Percentiles rank a stretch among this genome's conserved stretches.
phyloP scores from a whole-genome alignment of 2,888 invertebrate genomes.

The Ennomos quercinarius region DNA sequence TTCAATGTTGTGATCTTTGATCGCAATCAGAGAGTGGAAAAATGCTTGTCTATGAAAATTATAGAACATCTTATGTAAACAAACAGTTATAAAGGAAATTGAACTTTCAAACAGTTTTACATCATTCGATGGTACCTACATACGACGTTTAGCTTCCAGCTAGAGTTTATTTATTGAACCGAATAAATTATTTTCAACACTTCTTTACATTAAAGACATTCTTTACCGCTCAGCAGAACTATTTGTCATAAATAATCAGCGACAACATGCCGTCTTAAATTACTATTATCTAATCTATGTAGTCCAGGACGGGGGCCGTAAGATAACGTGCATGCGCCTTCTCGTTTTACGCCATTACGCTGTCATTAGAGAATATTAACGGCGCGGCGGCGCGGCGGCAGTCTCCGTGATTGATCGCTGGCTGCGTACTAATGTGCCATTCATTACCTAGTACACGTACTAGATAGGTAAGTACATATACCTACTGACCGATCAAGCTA shows the following conservation, averaged over 20 bases:
- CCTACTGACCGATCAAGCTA: no score
- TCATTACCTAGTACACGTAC: background rate
- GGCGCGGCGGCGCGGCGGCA: constrained; percentile 3
- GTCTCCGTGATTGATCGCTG: background rate
- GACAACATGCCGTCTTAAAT: constrained; percentile 10
- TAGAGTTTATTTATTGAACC: no score
- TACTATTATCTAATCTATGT: constrained; percentile 9
- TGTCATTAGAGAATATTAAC: constrained; percentile 9
- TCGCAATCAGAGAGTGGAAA: no score
- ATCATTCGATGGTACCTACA: no score
- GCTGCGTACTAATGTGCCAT: background rate
- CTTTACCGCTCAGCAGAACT: background rate
- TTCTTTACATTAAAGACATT: background rate
- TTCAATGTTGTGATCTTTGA: no score
- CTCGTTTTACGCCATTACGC: constrained; percentile 15
- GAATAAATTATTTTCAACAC: no score
- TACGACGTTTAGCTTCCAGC: no score
- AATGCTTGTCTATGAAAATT: no score
- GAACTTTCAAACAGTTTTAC: no score
- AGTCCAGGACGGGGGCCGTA: background rate
- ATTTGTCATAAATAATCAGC: constrained; percentile 10
- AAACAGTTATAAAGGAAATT: no score
- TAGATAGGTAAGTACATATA: no score
- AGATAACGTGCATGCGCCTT: constrained; percentile 11
- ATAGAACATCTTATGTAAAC: no score